Evolutionary conservation across 2,888 invertebrate species (phyloP).

Genomic region (Corbicula japonica): DNA sequence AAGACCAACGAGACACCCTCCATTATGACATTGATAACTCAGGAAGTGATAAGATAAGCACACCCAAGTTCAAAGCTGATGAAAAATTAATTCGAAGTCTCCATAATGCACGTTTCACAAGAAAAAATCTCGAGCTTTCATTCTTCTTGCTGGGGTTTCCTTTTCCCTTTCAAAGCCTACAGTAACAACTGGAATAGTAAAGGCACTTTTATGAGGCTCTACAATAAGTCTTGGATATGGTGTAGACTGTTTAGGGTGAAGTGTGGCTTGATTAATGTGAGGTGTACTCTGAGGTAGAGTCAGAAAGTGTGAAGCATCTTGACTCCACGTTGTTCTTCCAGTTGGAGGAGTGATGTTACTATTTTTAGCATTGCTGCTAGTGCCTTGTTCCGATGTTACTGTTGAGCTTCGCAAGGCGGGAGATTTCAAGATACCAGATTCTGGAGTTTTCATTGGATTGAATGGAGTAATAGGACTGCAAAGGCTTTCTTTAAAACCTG

Average conservation of each 20-base stretch:
- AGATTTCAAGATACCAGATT: slow-evolving; percentile 74
- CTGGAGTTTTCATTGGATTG: slow-evolving; percentile 71
- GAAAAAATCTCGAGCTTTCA: slow-evolving; percentile 52
- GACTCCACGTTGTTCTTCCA: slow-evolving; percentile 13
- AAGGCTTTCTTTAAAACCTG: slow-evolving; percentile 74
- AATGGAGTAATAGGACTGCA: slow-evolving; percentile 69
- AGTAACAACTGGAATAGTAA: slow-evolving; percentile 20
- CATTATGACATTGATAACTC: too few relatives aligned
- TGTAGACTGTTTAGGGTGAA: too few relatives aligned
- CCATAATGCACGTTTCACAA: slow-evolving; percentile 21
- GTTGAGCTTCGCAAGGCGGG: slow-evolving; percentile 40
- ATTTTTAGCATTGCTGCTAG: slow-evolving; percentile 9
- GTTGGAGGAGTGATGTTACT: slow-evolving; percentile 14
- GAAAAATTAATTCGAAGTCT: too few relatives aligned
- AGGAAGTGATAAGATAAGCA: too few relatives aligned
- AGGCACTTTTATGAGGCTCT: too few relatives aligned
- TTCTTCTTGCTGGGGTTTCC: slow-evolving; percentile 22
- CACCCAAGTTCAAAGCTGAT: too few relatives aligned
- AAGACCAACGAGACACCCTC: too few relatives aligned
- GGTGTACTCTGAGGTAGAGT: neutral
- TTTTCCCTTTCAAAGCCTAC: slow-evolving; percentile 17
- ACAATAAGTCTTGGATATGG: too few relatives aligned
- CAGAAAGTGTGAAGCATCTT: neutral
- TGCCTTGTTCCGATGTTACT: neutral
- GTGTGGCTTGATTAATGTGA: too few relatives aligned